Conservation (phyloP, 35 echinoderm and acorn worm species). For the Eucidaris tribuloides region DNA sequence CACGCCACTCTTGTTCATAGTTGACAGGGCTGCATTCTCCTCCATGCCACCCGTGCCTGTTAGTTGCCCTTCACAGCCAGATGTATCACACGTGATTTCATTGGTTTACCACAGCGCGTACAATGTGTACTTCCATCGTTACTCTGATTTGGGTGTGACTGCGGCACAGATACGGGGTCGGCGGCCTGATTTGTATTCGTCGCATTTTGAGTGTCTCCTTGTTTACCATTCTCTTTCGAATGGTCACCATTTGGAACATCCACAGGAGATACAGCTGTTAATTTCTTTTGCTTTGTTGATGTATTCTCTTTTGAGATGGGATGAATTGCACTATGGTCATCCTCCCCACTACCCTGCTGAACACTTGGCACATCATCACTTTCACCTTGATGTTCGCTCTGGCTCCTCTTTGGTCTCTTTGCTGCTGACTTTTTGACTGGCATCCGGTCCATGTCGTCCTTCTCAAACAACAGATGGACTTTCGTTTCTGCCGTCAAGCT, state of each 20-base stretch:
- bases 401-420: slow-evolving; percentile 27
- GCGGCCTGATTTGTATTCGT: too few relatives aligned
- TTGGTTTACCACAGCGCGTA: slow-evolving; percentile 4
- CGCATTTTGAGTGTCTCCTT: too few relatives aligned
- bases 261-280: too few relatives aligned
- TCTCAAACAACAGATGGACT: slow-evolving; percentile 87
- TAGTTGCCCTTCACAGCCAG: too few relatives aligned
- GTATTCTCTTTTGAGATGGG: too few relatives aligned
- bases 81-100: background rate
- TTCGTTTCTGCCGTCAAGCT: slow-evolving; percentile 94
- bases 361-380: background rate
- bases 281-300: too few relatives aligned
- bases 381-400: background rate
- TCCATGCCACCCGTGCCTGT: too few relatives aligned
- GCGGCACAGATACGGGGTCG: too few relatives aligned
- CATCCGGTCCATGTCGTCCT: slow-evolving; percentile 40
- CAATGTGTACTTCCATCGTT: too few relatives aligned
- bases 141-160: too few relatives aligned
- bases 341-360: background rate
- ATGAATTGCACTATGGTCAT: slow-evolving; percentile 3
- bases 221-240: too few relatives aligned
- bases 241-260: too few relatives aligned
- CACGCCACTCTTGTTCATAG: background rate
- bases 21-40: background rate
- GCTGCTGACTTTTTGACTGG: slow-evolving; percentile 31